Evolutionary conservation across 2,113 vertebrate genomes (phyloP).

Genomic region (Sylvia atricapilla): DNA sequence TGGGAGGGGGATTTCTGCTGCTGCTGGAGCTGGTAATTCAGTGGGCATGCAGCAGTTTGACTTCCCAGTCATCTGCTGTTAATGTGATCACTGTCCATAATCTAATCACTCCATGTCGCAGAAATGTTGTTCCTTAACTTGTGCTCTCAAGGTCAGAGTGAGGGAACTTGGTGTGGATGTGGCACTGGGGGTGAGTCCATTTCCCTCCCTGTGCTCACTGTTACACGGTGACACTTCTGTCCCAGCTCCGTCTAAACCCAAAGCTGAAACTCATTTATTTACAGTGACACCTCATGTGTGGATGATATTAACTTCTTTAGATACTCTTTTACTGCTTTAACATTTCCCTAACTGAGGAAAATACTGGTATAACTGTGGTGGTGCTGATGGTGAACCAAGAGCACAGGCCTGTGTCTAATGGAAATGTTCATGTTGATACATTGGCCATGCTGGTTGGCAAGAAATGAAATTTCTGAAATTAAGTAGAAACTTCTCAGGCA

Average conservation of each 20-base stretch:
- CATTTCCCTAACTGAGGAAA: neutral
- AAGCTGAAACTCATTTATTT: neutral
- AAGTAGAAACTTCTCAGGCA: neutral
- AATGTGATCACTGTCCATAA: neutral
- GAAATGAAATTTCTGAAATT: neutral
- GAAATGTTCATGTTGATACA: neutral
- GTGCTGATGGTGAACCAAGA: neutral
- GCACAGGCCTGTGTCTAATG: neutral
- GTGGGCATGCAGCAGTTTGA: neutral
- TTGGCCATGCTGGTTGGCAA: neutral
- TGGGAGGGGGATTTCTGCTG: neutral
- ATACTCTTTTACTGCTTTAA: neutral
- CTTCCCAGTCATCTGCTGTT: slow-evolving; percentile 14
- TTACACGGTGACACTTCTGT: neutral
- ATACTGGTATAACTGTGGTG: neutral
- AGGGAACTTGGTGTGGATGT: neutral
- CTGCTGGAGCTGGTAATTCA: neutral
- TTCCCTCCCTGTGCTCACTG: neutral
- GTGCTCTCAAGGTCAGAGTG: neutral
- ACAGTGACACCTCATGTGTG: neutral
- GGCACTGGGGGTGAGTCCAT: neutral
- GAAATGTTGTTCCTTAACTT: neutral
- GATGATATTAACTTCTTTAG: neutral
- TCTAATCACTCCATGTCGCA: neutral
- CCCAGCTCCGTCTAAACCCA: neutral